A percentile compares a stretch with the other conserved stretches of the same genome.
Evolutionary conservation across 2,888 invertebrate species (phyloP).

Genomic region (Salticus scenicus): DNA sequence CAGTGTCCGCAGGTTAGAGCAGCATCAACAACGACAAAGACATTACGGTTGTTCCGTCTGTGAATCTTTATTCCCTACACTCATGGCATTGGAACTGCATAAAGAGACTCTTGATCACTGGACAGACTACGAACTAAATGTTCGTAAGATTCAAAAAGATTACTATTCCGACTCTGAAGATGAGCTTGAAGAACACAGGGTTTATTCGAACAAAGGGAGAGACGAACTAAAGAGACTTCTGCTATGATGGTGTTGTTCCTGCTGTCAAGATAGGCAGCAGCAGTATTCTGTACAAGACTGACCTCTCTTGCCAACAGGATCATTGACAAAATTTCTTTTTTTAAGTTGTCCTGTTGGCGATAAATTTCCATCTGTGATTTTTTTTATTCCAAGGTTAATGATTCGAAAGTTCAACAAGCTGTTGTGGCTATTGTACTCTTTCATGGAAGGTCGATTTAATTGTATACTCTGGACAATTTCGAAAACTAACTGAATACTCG

Average conservation of each 20-base stretch:
- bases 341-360: too few relatives aligned
- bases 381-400: too few relatives aligned
- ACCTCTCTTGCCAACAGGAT: too few relatives aligned
- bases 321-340: too few relatives aligned
- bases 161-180: constrained; percentile 74
- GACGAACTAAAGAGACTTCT: constrained; percentile 51
- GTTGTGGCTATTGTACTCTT: too few relatives aligned
- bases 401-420: too few relatives aligned
- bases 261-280: constrained; percentile 31
- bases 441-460: too few relatives aligned
- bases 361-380: too few relatives aligned
- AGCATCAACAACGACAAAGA: constrained; percentile 87
- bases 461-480: too few relatives aligned
- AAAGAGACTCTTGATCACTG: constrained; percentile 89
- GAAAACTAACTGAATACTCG: too few relatives aligned
- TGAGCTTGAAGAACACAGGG: constrained; percentile 73
- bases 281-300: neutral
- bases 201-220: constrained; percentile 12
- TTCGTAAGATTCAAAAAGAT: constrained; percentile 42
- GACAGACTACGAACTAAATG: constrained; percentile 80
- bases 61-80: constrained; percentile 86
- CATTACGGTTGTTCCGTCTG: constrained; percentile 90
- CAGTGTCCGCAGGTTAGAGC: constrained; percentile 82
- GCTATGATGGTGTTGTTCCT: constrained; percentile 54
- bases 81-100: constrained; percentile 87